Conservation (phyloP, 2,113 vertebrate genomes). For the Galemys pyrenaicus region DNA sequence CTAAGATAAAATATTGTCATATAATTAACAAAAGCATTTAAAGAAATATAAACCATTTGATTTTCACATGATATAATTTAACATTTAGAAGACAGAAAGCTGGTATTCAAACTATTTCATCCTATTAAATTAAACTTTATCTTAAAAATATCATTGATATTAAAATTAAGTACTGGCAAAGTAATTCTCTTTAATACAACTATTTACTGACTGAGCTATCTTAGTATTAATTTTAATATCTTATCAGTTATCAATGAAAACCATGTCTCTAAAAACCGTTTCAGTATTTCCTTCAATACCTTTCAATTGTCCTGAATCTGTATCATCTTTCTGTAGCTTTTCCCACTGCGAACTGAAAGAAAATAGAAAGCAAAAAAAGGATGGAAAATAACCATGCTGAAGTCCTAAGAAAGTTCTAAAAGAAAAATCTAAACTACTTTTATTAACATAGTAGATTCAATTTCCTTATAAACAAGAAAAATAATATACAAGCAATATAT, state of each 20-base stretch:
- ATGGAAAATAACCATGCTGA: conserved; percentile 4
- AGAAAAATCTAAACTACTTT: background rate
- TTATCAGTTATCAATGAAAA: background rate
- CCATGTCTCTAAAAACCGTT: background rate
- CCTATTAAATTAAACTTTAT: background rate
- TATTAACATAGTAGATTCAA: background rate
- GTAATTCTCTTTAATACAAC: conserved; percentile 3
- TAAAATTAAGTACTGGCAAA: background rate
- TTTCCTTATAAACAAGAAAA: conserved; percentile 35
- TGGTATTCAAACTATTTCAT: background rate
- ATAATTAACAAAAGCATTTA: conserved; percentile 35
- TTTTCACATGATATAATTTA: conserved; percentile 31
- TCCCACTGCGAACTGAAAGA: conserved; percentile 94
- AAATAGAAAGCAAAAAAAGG: conserved; percentile 33
- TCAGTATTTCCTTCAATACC: conserved; percentile 83
- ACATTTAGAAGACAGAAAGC: conserved; percentile 5
- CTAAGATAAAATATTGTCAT: background rate
- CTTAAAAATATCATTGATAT: conserved; percentile 18
- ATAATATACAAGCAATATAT: background rate
- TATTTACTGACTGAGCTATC: background rate
- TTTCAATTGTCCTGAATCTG: conserved; percentile 90
- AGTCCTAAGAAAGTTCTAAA: conserved; percentile 6
- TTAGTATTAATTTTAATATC: conserved; percentile 4
- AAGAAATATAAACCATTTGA: conserved; percentile 20
- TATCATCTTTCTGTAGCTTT: conserved; percentile 88